These are phyloP conservation scores for Muscidifurax raptorellus DNA, from an alignment of 1,140 invertebrate genomes.

Conservation along the genomic window DNA sequence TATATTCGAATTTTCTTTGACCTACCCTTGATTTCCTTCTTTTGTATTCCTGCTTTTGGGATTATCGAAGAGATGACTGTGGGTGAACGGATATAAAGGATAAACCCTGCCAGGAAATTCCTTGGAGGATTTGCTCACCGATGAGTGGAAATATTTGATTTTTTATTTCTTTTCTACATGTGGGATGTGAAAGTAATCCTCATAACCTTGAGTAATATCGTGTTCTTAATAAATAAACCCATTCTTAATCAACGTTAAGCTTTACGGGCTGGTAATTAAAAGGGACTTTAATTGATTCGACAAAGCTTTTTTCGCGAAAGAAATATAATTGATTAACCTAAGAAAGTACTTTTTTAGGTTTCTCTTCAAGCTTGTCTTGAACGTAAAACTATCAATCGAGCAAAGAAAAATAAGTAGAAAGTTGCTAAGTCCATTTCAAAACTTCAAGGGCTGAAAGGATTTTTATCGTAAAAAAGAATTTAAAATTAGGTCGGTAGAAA, in stretches of 20 bases:
- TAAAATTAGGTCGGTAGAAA: constrained; percentile 17
- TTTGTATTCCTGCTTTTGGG: neutral
- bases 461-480: neutral
- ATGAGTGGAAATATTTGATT: constrained; percentile 21
- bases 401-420: neutral
- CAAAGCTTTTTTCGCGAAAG: too few relatives aligned
- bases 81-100: neutral
- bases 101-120: neutral
- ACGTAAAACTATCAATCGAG: neutral
- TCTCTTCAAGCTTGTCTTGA: neutral
- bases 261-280: neutral
- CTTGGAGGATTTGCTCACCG: neutral
- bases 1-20: neutral
- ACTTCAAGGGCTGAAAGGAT: neutral
- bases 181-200: neutral
- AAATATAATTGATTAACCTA: too few relatives aligned
- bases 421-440: neutral
- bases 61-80: neutral
- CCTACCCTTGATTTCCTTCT: neutral
- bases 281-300: too few relatives aligned
- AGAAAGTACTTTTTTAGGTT: neutral
- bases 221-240: neutral
- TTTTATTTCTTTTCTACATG: neutral
- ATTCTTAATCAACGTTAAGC: neutral
- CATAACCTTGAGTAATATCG: neutral